Conservation (phyloP, 2,113 vertebrate genomes). For the Toxostoma redivivum region DNA sequence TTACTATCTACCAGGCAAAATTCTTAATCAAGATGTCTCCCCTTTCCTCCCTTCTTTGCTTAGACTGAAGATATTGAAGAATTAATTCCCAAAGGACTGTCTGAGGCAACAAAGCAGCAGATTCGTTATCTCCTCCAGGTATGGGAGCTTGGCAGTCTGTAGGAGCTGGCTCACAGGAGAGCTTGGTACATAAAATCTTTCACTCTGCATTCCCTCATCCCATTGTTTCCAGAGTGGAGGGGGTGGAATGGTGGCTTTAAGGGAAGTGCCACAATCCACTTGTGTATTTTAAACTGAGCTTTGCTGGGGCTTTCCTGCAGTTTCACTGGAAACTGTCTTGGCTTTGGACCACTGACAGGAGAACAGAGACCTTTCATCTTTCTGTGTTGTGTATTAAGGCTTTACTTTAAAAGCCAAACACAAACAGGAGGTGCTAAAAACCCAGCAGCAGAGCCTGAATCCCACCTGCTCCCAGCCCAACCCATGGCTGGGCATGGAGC, state of each 20-base stretch:
- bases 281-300: background rate
- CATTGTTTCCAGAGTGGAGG: fast-evolving
- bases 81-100: slow-evolving; percentile 89
- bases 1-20: background rate
- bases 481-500: background rate
- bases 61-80: slow-evolving; percentile 86
- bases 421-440: background rate
- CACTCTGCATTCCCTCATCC: background rate
- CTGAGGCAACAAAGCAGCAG: slow-evolving; percentile 96
- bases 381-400: background rate
- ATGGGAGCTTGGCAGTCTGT: fast-evolving
- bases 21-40: slow-evolving; percentile 32
- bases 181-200: fast-evolving
- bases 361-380: background rate
- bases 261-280: background rate
- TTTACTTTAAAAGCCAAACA: background rate
- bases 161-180: background rate
- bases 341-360: background rate
- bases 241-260: background rate
- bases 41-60: slow-evolving; percentile 24
- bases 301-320: background rate
- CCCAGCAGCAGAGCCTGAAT: background rate
- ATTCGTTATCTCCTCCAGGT: slow-evolving; percentile 98
- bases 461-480: background rate
- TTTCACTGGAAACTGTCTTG: background rate